Evolutionary conservation across 1,140 invertebrate genomes (phyloP).

Genomic region (Drosophila nasuta): DNA sequence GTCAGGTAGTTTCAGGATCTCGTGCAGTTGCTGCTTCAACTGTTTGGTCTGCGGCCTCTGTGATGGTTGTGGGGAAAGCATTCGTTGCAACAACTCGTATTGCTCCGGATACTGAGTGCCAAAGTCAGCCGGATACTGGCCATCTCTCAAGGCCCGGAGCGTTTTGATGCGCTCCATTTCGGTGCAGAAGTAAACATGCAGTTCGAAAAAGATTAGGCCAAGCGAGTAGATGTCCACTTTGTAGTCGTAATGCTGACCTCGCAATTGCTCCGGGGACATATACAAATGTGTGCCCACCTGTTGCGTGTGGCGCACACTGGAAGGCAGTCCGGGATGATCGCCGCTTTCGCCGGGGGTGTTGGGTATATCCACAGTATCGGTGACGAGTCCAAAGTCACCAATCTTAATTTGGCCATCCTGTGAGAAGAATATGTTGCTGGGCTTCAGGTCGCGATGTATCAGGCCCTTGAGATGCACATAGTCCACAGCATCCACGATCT

Average conservation of each 20-base stretch:
- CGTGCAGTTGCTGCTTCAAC: constrained; percentile 85
- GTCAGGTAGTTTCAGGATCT: constrained; percentile 67
- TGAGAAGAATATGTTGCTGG: constrained; percentile 98
- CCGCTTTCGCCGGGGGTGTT: constrained; percentile 82
- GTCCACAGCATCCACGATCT: constrained; percentile 97
- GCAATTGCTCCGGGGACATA: constrained; percentile 98
- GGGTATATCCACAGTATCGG: constrained; percentile 90
- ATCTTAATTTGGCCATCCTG: constrained; percentile 96
- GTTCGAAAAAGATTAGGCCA: constrained; percentile 97
- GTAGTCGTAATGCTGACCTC: constrained; percentile 92
- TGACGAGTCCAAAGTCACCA: constrained; percentile 98
- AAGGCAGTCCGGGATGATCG: constrained; percentile 65
- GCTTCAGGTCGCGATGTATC: constrained; percentile 98
- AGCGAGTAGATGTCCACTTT: constrained; percentile 99
- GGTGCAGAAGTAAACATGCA: constrained; percentile 94
- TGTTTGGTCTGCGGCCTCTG: constrained; percentile 91
- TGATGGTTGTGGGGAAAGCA: constrained; percentile 91
- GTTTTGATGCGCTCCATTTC: constrained; percentile 93
- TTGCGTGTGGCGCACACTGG: constrained; percentile 86
- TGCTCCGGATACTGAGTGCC: constrained; percentile 88
- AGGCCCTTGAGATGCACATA: constrained; percentile 96
- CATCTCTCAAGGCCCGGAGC: constrained; percentile 88
- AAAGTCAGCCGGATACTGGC: constrained; percentile 91
- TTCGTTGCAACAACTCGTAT: constrained; percentile 89
- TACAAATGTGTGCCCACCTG: constrained; percentile 94